A percentile compares a stretch with the other conserved stretches of the same genome.
Evolutionary conservation across 1,140 invertebrate species (phyloP).

Genomic region (Brachionus sp.): DNA sequence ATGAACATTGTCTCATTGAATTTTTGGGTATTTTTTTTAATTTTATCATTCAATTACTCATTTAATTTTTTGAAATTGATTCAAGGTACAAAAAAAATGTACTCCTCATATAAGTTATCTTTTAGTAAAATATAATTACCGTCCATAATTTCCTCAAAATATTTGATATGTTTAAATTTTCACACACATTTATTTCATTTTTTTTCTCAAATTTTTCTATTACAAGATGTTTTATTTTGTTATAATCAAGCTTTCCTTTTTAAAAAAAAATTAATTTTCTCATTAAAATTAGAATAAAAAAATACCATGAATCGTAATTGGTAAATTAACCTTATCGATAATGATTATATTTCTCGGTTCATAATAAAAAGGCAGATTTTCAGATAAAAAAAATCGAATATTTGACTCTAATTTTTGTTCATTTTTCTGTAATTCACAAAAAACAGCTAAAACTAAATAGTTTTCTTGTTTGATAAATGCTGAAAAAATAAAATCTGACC

Average conservation of each 20-base stretch:
- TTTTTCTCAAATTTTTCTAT: not conserved
- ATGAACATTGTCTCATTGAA: too few relatives aligned
- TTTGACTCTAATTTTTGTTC: not conserved
- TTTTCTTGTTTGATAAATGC: not conserved
- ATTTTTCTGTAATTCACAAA: not conserved
- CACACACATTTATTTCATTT: not conserved
- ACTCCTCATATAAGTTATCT: too few relatives aligned
- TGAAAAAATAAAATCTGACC: not conserved
- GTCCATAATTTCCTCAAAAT: not conserved
- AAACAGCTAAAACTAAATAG: not conserved
- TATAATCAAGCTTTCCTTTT: not conserved
- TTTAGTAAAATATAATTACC: too few relatives aligned
- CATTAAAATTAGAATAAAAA: not conserved
- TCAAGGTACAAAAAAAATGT: too few relatives aligned
- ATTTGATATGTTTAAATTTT: not conserved
- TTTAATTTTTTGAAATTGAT: too few relatives aligned
- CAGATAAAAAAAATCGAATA: not conserved
- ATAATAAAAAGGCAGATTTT: not conserved
- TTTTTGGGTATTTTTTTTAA: too few relatives aligned
- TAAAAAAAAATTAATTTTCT: not conserved
- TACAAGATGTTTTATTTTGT: not conserved
- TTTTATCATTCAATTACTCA: too few relatives aligned
- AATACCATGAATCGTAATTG: slow-evolving; percentile 64
- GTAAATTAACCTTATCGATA: slow-evolving; percentile 61
- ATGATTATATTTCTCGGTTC: slow-evolving; percentile 49